A percentile compares a stretch with the other conserved stretches of the same genome.
These are phyloP conservation scores for Parasteatoda lunata DNA, from an alignment of 2,888 invertebrate species.

Conservation along the genomic window DNA sequence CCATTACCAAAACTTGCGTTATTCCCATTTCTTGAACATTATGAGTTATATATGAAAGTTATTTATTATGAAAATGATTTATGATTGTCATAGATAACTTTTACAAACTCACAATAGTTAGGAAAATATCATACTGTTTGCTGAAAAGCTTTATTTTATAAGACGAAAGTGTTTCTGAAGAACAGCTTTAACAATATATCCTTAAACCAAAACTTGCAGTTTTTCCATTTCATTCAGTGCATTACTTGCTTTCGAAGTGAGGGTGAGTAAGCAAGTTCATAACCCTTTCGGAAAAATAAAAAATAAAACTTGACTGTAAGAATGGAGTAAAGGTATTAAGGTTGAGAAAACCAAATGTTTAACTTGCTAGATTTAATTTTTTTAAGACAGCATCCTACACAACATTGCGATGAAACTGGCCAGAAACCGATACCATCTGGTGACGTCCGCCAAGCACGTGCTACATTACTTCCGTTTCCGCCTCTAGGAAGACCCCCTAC, in stretches of 20 bases:
- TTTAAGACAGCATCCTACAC: background rate
- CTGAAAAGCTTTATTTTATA: no score
- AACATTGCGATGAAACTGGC: slow-evolving; percentile 16
- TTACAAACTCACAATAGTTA: no score
- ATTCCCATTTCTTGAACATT: no score
- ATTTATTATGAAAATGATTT: no score
- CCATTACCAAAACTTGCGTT: no score
- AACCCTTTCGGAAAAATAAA: background rate
- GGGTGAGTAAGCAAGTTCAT: background rate
- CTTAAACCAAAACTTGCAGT: no score
- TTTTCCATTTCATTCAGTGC: background rate
- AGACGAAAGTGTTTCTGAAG: no score
- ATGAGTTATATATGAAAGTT: no score
- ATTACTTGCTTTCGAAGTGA: background rate
- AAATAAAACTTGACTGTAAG: background rate
- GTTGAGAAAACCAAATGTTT: background rate
- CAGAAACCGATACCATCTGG: slow-evolving; percentile 61
- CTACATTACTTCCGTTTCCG: slow-evolving; percentile 65
- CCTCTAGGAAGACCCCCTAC: slow-evolving; percentile 40
- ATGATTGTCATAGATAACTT: no score
- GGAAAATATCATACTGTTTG: no score
- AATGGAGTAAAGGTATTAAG: background rate
- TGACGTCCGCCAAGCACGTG: slow-evolving; percentile 66
- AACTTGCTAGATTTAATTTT: background rate
- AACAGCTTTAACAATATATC: no score